Percentiles rank a stretch among this genome's conserved stretches.
These are phyloP conservation scores for Hololepta plana DNA, from an alignment of 2,888 invertebrate genomes.

Conservation along the genomic window DNA sequence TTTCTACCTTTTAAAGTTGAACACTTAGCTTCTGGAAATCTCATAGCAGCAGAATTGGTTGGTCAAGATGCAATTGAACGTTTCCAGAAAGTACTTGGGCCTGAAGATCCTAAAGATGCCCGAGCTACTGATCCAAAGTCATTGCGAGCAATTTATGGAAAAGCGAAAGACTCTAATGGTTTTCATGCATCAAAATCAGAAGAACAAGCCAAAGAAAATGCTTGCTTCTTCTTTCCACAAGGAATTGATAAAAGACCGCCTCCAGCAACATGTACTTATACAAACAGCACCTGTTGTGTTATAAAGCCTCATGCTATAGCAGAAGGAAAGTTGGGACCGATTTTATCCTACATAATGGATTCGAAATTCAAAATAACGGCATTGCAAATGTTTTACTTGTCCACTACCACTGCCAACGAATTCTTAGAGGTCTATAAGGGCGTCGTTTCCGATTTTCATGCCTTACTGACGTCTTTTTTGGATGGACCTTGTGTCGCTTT, in stretches of 20 bases:
- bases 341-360: conserved; percentile 53
- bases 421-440: conserved; percentile 89
- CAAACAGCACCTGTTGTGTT: conserved; percentile 60
- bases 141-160: conserved; percentile 46
- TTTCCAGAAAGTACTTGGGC: conserved; percentile 42
- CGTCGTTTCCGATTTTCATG: conserved; percentile 56
- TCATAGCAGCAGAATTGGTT: conserved; percentile 55
- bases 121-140: conserved; percentile 32
- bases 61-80: conserved; percentile 46
- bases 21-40: conserved; percentile 45
- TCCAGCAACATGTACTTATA: conserved; percentile 33
- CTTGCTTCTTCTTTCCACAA: conserved; percentile 43
- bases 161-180: conserved; percentile 46
- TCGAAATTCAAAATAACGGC: conserved; percentile 59
- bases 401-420: conserved; percentile 70
- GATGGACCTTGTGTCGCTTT: conserved; percentile 75
- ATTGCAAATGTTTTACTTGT: conserved; percentile 61
- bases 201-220: conserved; percentile 33
- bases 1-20: conserved; percentile 46
- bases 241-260: conserved; percentile 15
- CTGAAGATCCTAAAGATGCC: conserved; percentile 40
- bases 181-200: conserved; percentile 44
- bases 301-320: conserved; percentile 81
- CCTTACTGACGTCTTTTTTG: conserved; percentile 67
- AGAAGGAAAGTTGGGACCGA: conserved; percentile 52